These are phyloP conservation scores for Arctia plantaginis DNA, from an alignment of 2,888 invertebrate genomes.

Conservation along the genomic window DNA sequence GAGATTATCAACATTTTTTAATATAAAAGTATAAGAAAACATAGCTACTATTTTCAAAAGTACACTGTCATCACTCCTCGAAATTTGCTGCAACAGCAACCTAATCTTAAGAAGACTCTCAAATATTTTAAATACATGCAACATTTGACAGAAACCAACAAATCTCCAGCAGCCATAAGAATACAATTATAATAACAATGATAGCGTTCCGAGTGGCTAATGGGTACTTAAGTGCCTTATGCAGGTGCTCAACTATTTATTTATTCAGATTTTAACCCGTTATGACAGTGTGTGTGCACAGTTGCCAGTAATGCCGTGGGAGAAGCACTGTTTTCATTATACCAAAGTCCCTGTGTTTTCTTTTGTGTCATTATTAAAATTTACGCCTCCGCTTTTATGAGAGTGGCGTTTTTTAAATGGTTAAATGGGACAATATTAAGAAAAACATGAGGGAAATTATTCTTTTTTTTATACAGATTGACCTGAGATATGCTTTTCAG, in stretches of 20 bases:
- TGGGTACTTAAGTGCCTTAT: constrained; percentile 71
- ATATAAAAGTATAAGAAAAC: neutral
- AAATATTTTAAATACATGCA: constrained; percentile 14
- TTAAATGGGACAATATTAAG: constrained; percentile 17
- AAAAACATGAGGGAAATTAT: constrained; percentile 3
- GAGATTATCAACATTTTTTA: neutral
- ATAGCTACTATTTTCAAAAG: neutral
- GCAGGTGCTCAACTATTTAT: constrained; percentile 75
- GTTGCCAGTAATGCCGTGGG: constrained; percentile 71
- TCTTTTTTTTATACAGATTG: neutral
- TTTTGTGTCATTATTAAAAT: constrained; percentile 57
- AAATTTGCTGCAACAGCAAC: neutral
- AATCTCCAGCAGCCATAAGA: constrained; percentile 38
- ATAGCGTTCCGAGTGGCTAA: constrained; percentile 65
- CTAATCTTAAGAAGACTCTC: constrained; percentile 9
- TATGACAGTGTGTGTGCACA: constrained; percentile 60
- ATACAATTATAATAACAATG: constrained; percentile 57
- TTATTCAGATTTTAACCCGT: constrained; percentile 70
- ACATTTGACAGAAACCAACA: constrained; percentile 24
- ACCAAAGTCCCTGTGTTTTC: constrained; percentile 50
- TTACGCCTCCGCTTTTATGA: constrained; percentile 44
- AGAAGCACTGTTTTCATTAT: constrained; percentile 63
- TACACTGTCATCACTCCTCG: neutral
- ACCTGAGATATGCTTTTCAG: neutral
- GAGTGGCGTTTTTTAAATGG: constrained; percentile 26